These are phyloP conservation scores for Tolypeutes matacus DNA, from an alignment of 2,797 vertebrate genomes.

Conservation along the genomic window DNA sequence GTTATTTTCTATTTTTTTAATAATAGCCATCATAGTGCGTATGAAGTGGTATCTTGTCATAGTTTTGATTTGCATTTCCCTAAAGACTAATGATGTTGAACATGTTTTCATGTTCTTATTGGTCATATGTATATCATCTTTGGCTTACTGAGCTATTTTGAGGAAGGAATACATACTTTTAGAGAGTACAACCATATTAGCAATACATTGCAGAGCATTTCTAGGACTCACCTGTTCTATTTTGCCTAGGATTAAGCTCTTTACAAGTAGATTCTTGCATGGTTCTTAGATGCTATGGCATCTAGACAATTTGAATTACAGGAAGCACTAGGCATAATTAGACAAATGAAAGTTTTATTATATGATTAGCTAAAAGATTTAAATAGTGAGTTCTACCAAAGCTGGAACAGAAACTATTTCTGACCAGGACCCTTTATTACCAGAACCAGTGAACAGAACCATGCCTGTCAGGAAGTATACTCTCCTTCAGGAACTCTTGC, in stretches of 20 bases:
- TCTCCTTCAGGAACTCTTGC: no score
- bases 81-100: no score
- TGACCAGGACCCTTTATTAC: not conserved
- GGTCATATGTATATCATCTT: no score
- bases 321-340: not conserved
- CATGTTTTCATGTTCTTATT: no score
- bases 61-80: no score
- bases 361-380: not conserved
- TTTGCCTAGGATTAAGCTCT: not conserved
- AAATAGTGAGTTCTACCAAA: not conserved
- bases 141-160: not conserved
- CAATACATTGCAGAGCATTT: not conserved
- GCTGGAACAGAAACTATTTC: not conserved
- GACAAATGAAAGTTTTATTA: not conserved
- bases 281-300: not conserved
- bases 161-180: not conserved
- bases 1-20: no score
- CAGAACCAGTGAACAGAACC: not conserved
- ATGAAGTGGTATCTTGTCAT: no score
- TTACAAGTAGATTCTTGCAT: not conserved
- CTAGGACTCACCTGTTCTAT: not conserved
- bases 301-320: no score
- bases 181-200: not conserved
- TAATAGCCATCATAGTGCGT: no score
- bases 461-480: not conserved